Evolutionary conservation across 2,797 vertebrate genomes (phyloP).

Genomic region (Peromyscus aztecus): DNA sequence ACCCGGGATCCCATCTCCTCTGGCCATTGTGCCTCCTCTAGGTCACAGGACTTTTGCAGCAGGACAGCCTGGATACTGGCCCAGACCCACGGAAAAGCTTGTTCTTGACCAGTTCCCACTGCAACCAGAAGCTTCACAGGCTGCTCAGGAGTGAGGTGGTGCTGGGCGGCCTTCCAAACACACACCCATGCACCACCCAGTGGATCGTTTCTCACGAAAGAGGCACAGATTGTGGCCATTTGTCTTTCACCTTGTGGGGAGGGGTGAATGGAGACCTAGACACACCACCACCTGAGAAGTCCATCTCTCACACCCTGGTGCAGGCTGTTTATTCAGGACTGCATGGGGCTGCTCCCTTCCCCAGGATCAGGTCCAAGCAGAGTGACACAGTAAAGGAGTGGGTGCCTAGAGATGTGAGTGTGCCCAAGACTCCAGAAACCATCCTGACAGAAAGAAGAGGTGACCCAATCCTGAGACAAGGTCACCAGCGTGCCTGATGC

Average conservation of each 20-base stretch:
- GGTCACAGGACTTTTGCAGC: neutral
- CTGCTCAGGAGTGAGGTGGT: neutral
- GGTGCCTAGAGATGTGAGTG: neutral
- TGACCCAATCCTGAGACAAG: neutral
- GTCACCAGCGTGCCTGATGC: neutral
- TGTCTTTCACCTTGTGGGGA: no score
- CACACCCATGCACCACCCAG: no score
- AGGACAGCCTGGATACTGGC: neutral
- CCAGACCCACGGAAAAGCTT: neutral
- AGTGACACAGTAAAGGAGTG: neutral
- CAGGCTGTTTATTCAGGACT: neutral
- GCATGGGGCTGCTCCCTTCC: no score
- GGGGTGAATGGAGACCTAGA: neutral
- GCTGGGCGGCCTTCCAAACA: neutral
- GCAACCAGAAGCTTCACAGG: neutral
- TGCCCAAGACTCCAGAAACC: accelerated
- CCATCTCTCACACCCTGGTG: neutral
- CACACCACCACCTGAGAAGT: neutral
- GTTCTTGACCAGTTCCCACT: neutral
- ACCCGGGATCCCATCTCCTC: accelerated
- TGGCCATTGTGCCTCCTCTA: accelerated
- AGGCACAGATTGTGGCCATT: neutral
- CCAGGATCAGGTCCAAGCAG: neutral
- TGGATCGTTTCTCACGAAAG: neutral
- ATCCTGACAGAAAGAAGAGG: neutral